Conservation (phyloP, 2,113 vertebrate species). For the Hemibagrus wyckioides region DNA sequence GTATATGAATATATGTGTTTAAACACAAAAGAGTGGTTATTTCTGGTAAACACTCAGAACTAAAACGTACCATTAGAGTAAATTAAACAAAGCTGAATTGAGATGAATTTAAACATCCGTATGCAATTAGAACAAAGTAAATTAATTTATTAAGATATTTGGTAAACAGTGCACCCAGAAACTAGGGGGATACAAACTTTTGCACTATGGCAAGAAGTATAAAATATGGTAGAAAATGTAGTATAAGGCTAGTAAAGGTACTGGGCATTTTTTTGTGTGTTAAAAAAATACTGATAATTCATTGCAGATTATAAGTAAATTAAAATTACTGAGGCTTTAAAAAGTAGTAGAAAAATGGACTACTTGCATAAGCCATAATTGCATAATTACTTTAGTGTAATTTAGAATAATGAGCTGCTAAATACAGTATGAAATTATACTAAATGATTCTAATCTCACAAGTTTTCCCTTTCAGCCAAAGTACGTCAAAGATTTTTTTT, state of each 20-base stretch:
- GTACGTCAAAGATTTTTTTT: background rate
- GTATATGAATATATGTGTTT: background rate
- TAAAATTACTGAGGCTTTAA: background rate
- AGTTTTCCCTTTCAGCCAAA: background rate
- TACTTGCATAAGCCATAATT: background rate
- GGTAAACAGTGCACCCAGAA: background rate
- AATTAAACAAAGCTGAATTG: background rate
- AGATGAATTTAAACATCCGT: background rate
- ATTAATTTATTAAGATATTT: background rate
- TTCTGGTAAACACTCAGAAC: background rate
- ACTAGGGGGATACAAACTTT: background rate
- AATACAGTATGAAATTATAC: background rate
- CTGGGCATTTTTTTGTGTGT: background rate
- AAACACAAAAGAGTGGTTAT: background rate
- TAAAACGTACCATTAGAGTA: background rate
- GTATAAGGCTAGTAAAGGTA: no score
- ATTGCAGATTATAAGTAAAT: background rate
- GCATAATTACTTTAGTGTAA: background rate
- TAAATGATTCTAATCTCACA: background rate
- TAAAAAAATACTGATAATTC: background rate
- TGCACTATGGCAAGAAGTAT: background rate
- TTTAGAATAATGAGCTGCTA: background rate
- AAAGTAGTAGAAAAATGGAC: background rate
- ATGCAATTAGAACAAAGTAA: background rate
- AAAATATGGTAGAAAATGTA: background rate